These are phyloP conservation scores for Drosophila serrata DNA, from an alignment of 1,140 invertebrate species.

Conservation along the genomic window DNA sequence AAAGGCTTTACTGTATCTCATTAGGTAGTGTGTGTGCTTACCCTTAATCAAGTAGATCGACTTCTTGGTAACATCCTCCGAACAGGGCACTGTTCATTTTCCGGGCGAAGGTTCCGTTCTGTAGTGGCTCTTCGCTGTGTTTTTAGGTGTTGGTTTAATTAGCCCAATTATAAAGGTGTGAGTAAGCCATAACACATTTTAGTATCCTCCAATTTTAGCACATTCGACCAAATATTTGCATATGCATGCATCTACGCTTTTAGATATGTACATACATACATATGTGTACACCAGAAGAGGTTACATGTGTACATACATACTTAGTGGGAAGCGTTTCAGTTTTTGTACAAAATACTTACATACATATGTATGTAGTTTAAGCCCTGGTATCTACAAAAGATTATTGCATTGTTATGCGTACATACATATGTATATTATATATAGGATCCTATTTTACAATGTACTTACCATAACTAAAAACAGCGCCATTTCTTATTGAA, in stretches of 20 bases:
- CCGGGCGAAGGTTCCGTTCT: conserved; percentile 3
- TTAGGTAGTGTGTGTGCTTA: not conserved
- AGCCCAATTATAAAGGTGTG: conserved; percentile 12
- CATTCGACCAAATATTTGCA: conserved; percentile 3
- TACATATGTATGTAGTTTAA: not conserved
- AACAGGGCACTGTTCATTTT: conserved; percentile 3
- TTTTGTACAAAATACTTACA: not conserved
- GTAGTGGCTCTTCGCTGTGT: not conserved
- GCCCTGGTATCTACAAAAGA: not conserved
- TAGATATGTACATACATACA: not conserved
- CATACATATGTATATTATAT: too few species aligned
- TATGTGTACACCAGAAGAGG: not conserved
- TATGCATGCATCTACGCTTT: not conserved
- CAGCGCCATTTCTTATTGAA: not conserved
- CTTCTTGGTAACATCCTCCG: too few species aligned
- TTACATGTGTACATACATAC: not conserved
- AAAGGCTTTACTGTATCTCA: too few species aligned
- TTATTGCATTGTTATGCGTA: not conserved
- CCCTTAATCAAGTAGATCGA: too few species aligned
- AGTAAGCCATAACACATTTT: not conserved
- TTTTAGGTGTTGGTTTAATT: conserved; percentile 8
- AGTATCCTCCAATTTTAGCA: not conserved
- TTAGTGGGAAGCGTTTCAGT: too few species aligned
- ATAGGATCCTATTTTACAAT: not conserved
- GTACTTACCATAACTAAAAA: not conserved